A percentile compares a stretch with the other conserved stretches of the same genome.
phyloP scores from a whole-genome alignment of 2,113 vertebrate species.

The Glaucidium brasilianum region DNA sequence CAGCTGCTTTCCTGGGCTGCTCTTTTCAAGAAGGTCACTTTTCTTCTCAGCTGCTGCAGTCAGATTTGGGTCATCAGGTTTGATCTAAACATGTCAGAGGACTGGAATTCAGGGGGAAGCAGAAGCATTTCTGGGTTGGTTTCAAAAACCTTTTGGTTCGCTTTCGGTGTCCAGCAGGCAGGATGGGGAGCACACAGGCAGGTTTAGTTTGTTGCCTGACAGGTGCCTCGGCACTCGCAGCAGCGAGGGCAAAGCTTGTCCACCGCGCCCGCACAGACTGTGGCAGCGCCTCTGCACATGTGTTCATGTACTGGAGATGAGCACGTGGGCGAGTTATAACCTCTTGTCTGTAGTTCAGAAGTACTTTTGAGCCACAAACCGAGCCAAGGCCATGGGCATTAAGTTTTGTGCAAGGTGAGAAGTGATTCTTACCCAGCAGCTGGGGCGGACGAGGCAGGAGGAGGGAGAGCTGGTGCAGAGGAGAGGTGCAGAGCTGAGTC shows the following conservation, averaged over 20 bases:
- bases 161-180: rapidly evolving
- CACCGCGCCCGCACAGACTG: rapidly evolving
- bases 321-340: rapidly evolving
- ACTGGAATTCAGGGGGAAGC: background rate
- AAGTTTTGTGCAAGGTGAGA: background rate
- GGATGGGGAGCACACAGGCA: rapidly evolving
- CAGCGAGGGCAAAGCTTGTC: background rate
- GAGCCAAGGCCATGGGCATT: rapidly evolving
- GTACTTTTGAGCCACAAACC: background rate
- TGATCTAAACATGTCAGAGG: background rate
- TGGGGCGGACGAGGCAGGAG: rapidly evolving
- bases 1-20: background rate
- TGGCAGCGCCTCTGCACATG: rapidly evolving
- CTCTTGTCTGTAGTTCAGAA: rapidly evolving
- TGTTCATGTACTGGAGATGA: background rate
- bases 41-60: background rate
- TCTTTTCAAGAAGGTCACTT: background rate
- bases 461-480: background rate
- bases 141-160: background rate
- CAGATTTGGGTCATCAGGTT: slow-evolving; percentile 38
- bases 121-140: background rate
- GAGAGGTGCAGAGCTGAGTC: rapidly evolving
- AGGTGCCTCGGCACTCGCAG: background rate
- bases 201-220: background rate
- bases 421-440: background rate